Conservation (phyloP, 2,797 vertebrate species). For the Alouatta caraya region DNA sequence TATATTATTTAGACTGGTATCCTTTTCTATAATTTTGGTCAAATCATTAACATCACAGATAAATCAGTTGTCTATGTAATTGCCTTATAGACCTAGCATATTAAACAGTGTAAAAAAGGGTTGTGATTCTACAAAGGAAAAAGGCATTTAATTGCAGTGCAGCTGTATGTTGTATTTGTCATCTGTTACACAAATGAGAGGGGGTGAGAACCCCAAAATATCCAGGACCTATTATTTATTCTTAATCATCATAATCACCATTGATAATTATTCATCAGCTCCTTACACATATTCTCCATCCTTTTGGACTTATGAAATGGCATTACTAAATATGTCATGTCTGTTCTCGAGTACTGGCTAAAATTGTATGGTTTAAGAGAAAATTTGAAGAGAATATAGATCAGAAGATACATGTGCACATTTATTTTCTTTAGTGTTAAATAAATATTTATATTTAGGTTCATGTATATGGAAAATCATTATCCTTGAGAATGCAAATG, state of each 20-base stretch:
- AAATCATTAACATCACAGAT: background rate
- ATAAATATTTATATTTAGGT: slow-evolving; percentile 13
- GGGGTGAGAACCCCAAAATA: slow-evolving; percentile 68
- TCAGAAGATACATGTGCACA: background rate
- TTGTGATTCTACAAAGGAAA: slow-evolving; percentile 61
- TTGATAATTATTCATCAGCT: slow-evolving; percentile 72
- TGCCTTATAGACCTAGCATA: slow-evolving; percentile 46
- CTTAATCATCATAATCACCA: slow-evolving; percentile 73
- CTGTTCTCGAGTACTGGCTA: slow-evolving; percentile 29
- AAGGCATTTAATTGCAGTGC: slow-evolving; percentile 65
- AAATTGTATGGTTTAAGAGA: slow-evolving; percentile 10
- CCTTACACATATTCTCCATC: slow-evolving; percentile 55
- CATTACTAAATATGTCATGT: slow-evolving; percentile 46
- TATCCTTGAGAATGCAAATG: background rate
- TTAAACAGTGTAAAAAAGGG: slow-evolving; percentile 51
- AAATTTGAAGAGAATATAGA: background rate
- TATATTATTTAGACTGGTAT: background rate
- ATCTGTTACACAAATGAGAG: slow-evolving; percentile 67
- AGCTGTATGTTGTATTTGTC: slow-evolving; percentile 71
- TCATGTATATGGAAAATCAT: background rate
- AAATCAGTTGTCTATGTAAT: background rate
- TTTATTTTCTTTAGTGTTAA: slow-evolving; percentile 12
- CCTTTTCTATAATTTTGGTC: slow-evolving; percentile 15
- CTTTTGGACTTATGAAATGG: slow-evolving; percentile 50
- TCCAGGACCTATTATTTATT: slow-evolving; percentile 69